phyloP scores from a whole-genome alignment of 2,113 vertebrate genomes.

The Proterorhinus semilunaris region DNA sequence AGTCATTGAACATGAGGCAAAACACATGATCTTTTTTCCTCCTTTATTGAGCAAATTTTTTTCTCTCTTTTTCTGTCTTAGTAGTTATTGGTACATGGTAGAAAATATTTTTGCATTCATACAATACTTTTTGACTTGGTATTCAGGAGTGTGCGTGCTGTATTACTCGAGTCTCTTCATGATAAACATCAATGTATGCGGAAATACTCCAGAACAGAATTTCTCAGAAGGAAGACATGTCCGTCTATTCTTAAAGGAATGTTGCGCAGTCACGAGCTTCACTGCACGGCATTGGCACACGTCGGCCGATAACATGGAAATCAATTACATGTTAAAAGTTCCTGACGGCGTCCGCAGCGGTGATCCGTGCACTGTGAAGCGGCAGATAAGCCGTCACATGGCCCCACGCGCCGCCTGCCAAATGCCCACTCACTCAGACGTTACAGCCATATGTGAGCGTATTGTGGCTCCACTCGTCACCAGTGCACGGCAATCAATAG shows the following conservation, averaged over 20 bases:
- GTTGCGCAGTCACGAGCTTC: background rate
- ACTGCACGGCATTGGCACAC: background rate
- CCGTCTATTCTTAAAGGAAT: background rate
- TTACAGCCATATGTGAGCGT: constrained; percentile 54
- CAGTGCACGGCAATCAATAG: constrained; percentile 68
- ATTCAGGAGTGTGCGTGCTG: no score
- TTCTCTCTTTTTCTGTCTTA: no score
- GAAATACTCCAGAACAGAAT: background rate
- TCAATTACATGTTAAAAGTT: background rate
- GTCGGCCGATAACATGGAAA: background rate
- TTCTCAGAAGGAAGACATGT: background rate
- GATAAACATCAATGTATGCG: background rate
- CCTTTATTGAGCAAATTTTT: no score
- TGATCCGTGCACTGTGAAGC: constrained; percentile 6
- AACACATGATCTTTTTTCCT: no score
- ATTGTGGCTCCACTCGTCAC: constrained; percentile 53
- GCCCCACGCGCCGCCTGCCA: constrained; percentile 36
- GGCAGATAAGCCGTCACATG: constrained; percentile 22
- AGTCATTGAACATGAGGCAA: no score
- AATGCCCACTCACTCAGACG: constrained; percentile 57
- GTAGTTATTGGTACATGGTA: no score
- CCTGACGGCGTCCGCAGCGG: background rate
- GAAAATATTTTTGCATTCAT: no score
- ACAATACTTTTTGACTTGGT: no score
- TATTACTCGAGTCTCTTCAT: no score